Base-by-base conservation (phyloP, 2,113 vertebrate genomes). In the Rhea americana region DNA sequence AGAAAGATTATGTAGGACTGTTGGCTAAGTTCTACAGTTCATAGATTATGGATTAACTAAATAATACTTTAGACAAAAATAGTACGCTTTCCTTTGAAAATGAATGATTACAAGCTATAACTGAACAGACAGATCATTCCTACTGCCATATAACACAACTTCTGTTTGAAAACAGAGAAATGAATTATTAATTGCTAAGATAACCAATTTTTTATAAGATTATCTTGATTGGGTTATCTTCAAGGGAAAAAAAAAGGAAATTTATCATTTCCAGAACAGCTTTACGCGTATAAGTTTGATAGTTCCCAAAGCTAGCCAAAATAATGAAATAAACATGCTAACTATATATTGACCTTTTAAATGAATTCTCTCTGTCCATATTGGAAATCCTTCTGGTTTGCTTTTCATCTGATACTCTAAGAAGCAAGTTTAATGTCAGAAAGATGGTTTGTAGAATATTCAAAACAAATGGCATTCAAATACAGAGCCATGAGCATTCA, bases 1-100 rank as follows among this genome's bases (percentile, higher is more conserved):
- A 84, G 86, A 93, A 77, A 65, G 16, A 58, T 32, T 81, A 35
- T 72, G 11, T 50, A 62, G 68, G 66, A 73, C 48, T 70, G 53
- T 59, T 85, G 37, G 37, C 65, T 14, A 37, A 84, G 79, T 82
- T 94, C 63, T 71, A 20, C 18, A 7, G 1, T 92, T 88, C 53
- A 82, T 25, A 79, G 41, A 91, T 43, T 75, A 55, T 19, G n/a
- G 9, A 35, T 88, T 86, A 93, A 58, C 20, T 62, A 82, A 95
- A 93, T 53, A 92, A 88, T 26, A 3, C 17, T 84, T 91, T 47
- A 87, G 41, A 89, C 37, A 84, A 66, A 93, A 89, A 93, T 24
- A 43, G 3, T 11, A 22, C 14, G 7, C 13, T 70, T 90, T 91
- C 18, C 39, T 90, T 89, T 90, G 20, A 87, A 95, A 94, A 87